Conservation (phyloP, 2,797 vertebrate species). For the Anguilla marmorata region DNA sequence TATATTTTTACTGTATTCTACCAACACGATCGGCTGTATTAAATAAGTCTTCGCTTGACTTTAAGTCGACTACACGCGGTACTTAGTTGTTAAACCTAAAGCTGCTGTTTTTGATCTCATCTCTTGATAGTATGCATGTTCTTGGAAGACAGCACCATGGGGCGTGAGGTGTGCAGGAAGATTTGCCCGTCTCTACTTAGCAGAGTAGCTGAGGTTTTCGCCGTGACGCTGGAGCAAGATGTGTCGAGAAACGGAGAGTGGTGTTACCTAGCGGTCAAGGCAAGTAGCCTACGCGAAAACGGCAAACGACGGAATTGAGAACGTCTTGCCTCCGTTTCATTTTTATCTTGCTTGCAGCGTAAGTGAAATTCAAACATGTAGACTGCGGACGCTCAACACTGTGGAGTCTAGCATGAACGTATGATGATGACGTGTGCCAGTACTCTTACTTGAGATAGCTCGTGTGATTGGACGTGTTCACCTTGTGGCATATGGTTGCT, state of each 20-base stretch:
- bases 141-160: slow-evolving; percentile 77
- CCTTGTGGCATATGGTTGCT: too few species aligned
- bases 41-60: neutral
- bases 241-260: slow-evolving; percentile 46
- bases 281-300: slow-evolving; percentile 37
- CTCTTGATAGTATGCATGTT: slow-evolving; percentile 77
- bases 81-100: neutral
- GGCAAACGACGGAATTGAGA: neutral
- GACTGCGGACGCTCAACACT: too few species aligned
- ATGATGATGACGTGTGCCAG: neutral
- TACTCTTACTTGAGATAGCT: neutral
- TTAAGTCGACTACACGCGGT: neutral
- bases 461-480: neutral
- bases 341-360: slow-evolving; percentile 1
- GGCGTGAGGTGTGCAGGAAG: slow-evolving; percentile 69
- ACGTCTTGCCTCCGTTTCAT: neutral
- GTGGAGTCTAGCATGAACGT: neutral
- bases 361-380: neutral
- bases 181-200: slow-evolving; percentile 64
- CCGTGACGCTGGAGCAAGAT: slow-evolving; percentile 63
- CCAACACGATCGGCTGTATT: neutral
- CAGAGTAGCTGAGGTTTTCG: slow-evolving; percentile 67
- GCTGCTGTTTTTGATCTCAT: neutral
- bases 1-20: neutral
- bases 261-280: slow-evolving; percentile 80